These are phyloP conservation scores for Epinotia bilunana DNA, from an alignment of 2,888 invertebrate species.

Conservation along the genomic window DNA sequence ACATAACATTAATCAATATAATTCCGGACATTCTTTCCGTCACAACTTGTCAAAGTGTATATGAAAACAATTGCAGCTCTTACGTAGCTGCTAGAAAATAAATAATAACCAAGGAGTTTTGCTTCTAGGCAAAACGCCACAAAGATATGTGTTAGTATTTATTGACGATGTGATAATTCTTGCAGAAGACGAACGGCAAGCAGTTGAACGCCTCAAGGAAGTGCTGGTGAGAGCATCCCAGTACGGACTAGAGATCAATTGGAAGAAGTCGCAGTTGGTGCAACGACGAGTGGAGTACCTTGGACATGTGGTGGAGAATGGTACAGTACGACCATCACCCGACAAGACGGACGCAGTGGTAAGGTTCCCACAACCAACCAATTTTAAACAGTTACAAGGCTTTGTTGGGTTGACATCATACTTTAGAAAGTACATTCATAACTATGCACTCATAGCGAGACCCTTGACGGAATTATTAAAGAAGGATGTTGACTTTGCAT, in stretches of 20 bases:
- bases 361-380: constrained; percentile 5
- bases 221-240: constrained; percentile 5
- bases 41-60: too few species aligned
- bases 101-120: too few species aligned
- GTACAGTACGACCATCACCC: constrained; percentile 3
- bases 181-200: constrained; percentile 11
- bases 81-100: too few species aligned
- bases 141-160: constrained; percentile 6
- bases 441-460: constrained; percentile 21
- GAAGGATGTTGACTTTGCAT: constrained; percentile 1
- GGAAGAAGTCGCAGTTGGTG: constrained; percentile 1
- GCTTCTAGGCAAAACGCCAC: too few species aligned
- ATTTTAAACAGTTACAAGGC: background rate
- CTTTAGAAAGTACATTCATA: constrained; percentile 11
- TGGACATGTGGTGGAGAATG: background rate
- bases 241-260: background rate
- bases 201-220: background rate
- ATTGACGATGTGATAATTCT: constrained; percentile 15
- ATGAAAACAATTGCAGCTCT: too few species aligned
- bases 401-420: background rate
- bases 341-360: background rate
- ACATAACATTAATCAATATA: too few species aligned
- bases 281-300: constrained; percentile 1
- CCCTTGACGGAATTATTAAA: constrained; percentile 3
- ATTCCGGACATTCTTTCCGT: too few species aligned